Evolutionary conservation across 2,888 invertebrate species (phyloP).

Genomic region (Brassicogethes aeneus): DNA sequence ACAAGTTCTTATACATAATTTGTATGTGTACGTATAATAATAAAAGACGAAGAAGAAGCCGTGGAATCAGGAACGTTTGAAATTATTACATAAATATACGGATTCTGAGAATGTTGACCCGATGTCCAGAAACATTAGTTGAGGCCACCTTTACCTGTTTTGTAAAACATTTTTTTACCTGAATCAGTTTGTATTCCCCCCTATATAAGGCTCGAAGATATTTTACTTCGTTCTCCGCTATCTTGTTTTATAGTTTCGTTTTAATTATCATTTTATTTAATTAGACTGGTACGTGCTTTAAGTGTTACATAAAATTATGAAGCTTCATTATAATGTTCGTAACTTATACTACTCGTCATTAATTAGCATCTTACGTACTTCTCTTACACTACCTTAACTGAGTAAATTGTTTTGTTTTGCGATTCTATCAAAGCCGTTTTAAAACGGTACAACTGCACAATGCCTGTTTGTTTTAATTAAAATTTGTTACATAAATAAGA

Average conservation of each 20-base stretch:
- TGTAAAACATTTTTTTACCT: background rate
- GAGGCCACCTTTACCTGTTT: background rate
- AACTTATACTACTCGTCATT: too few relatives aligned
- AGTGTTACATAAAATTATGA: background rate
- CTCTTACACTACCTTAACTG: too few relatives aligned
- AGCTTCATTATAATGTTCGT: too few relatives aligned
- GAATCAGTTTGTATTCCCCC: background rate
- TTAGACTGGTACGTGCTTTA: background rate
- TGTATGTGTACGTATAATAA: background rate
- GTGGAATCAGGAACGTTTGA: background rate
- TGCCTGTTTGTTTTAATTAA: too few relatives aligned
- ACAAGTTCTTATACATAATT: background rate
- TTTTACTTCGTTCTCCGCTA: background rate
- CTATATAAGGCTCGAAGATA: background rate
- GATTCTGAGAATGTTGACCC: background rate
- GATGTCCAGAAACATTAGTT: background rate
- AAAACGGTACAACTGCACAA: too few relatives aligned
- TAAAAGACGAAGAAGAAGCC: too few relatives aligned
- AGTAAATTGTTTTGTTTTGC: too few relatives aligned
- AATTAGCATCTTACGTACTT: too few relatives aligned
- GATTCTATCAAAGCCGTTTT: too few relatives aligned
- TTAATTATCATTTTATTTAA: background rate
- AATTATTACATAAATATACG: slow-evolving; percentile 1
- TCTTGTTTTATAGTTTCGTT: slow-evolving; percentile 1
- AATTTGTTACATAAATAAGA: too few relatives aligned